Conservation (phyloP, 1,140 invertebrate species). For the Steinernema khuongi region DNA sequence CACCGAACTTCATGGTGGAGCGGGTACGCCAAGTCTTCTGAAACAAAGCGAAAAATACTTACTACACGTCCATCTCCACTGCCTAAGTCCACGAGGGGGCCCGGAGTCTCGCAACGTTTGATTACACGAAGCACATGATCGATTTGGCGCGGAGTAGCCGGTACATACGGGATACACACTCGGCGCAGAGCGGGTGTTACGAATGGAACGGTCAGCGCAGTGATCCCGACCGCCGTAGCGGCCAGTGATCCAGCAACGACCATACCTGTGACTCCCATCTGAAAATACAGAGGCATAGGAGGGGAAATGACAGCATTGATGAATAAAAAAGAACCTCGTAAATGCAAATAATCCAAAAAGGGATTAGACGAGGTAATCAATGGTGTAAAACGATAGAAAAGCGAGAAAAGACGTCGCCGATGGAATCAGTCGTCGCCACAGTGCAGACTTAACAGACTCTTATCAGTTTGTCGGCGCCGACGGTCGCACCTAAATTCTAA, state of each 20-base stretch:
- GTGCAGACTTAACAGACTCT: neutral
- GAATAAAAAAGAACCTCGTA: neutral
- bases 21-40: constrained; percentile 38
- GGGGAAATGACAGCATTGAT: neutral
- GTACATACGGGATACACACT: constrained; percentile 56
- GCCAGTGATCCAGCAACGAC: constrained; percentile 45
- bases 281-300: neutral
- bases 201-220: constrained; percentile 48
- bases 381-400: too few relatives aligned
- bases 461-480: neutral
- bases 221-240: constrained; percentile 47
- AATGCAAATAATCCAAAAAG: neutral
- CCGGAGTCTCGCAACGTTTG: constrained; percentile 28
- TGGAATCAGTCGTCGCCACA: neutral
- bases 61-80: constrained; percentile 56
- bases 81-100: constrained; percentile 53
- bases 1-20: constrained; percentile 86
- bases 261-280: constrained; percentile 18
- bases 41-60: constrained; percentile 52
- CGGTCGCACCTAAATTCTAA: too few relatives aligned
- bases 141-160: constrained; percentile 49
- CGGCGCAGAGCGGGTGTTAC: constrained; percentile 53
- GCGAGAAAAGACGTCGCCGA: too few relatives aligned
- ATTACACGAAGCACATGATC: constrained; percentile 46
- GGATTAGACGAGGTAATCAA: too few relatives aligned